These are phyloP conservation scores for Lutraria lutraria DNA, from an alignment of 2,888 invertebrate genomes.

Conservation along the genomic window DNA sequence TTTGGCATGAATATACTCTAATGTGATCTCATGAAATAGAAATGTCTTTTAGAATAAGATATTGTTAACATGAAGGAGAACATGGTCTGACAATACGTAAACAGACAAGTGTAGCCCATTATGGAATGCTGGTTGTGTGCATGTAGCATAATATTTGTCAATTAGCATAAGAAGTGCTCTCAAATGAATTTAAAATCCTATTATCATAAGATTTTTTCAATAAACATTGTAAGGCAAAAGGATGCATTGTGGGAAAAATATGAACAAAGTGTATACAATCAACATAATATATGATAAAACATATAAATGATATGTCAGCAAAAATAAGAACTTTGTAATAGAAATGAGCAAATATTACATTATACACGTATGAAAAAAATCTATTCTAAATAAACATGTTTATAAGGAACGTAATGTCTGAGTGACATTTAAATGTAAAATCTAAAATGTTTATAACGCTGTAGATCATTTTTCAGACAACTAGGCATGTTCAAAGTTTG, in stretches of 20 bases:
- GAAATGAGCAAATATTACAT: neutral
- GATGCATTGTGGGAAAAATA: neutral
- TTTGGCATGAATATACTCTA: too few species aligned
- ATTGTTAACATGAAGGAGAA: too few species aligned
- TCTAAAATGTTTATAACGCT: too few species aligned
- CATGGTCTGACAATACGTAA: too few species aligned
- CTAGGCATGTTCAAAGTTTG: neutral
- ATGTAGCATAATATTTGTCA: too few species aligned
- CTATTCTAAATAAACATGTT: neutral
- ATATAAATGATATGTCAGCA: neutral
- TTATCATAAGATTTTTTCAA: neutral
- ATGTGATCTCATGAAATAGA: too few species aligned
- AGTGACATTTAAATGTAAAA: too few species aligned
- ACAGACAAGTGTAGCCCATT: too few species aligned
- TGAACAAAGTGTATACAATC: neutral
- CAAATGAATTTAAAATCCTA: neutral
- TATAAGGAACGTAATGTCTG: neutral
- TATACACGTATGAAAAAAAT: neutral
- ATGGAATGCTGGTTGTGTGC: too few species aligned
- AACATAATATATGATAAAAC: neutral
- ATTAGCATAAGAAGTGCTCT: too few species aligned
- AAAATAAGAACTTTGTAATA: neutral
- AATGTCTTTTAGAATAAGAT: too few species aligned
- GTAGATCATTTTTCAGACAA: neutral
- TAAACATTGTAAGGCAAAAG: neutral